These are phyloP conservation scores for Theretra japonica DNA, from an alignment of 2,888 invertebrate species.

Conservation along the genomic window DNA sequence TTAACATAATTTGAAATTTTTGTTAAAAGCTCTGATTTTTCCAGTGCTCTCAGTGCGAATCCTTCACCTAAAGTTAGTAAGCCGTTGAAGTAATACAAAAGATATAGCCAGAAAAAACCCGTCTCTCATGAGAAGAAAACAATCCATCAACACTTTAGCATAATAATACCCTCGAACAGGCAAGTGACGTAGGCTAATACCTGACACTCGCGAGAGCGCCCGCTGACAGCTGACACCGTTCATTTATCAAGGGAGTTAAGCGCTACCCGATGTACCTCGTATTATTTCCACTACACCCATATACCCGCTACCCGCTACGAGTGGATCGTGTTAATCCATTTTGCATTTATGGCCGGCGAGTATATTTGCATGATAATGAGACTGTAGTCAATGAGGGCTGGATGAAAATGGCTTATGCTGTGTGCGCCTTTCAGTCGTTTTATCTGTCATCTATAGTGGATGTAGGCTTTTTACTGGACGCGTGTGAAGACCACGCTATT, in stretches of 20 bases:
- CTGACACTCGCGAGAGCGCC: conserved; percentile 38
- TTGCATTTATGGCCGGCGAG: conserved; percentile 22
- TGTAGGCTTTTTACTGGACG: no score
- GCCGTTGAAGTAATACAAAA: no score
- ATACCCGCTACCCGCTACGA: conserved; percentile 31
- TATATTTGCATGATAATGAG: neutral
- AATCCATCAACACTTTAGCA: conserved; percentile 6
- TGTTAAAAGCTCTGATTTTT: no score
- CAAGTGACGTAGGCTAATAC: conserved; percentile 35
- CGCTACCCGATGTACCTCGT: conserved; percentile 24
- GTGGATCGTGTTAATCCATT: conserved; percentile 43
- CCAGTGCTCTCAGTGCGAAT: no score
- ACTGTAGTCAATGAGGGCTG: neutral
- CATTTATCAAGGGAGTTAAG: conserved; percentile 41
- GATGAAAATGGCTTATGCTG: neutral
- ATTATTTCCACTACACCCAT: no score
- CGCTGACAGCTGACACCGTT: conserved; percentile 44
- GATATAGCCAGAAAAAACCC: no score
- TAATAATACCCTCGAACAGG: neutral
- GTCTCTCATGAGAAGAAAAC: neutral
- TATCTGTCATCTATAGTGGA: no score
- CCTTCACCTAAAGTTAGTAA: no score
- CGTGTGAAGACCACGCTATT: no score
- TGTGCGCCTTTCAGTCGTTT: neutral
- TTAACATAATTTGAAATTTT: no score